Evolutionary conservation across 1,140 invertebrate genomes (phyloP), one percentile per base, ranked within the genome.

Genomic region (Scylla paramamosain): DNA sequence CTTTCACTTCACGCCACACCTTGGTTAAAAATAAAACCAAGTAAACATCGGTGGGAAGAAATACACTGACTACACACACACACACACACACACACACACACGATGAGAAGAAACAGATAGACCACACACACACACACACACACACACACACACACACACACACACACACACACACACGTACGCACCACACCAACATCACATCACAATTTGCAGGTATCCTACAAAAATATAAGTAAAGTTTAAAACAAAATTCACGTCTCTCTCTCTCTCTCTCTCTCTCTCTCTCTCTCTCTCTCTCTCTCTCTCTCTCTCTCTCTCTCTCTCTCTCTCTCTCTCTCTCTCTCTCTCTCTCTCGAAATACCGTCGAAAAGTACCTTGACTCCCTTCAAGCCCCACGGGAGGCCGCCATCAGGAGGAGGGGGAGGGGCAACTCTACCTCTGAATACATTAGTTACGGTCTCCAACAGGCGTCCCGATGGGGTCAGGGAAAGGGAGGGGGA

Each of bases 91-190:
- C 67, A 77, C 67, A 77, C 67, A 77, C 67, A 77, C 67, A 67
- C n/a, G n/a, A n/a, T n/a, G n/a, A n/a, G n/a, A n/a, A n/a, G n/a
- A n/a, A n/a, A n/a, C 59, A 67, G 7, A 67, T 16, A 67, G 7
- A 67, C n/a, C 59, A 67, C 59, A 77, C 67, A 77, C 67, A 77
- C 67, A 77, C 67, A 77, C 67, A 77, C 67, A 77, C 67, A 77
- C 67, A 77, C 67, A 77, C 67, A 77, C 67, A 77, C 67, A 77
- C 67, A 77, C 67, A 77, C 67, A 77, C 67, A 77, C 67, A 77
- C 67, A 77, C 67, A 77, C 67, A 77, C 67, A 77, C 67, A n/a
- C 25, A 77, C 67, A n/a, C 25, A 77, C 67, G n/a, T 25, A 77
- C 67, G n/a, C 20, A 77, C 12, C 67, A 7, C n/a, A 25, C 25